Evolutionary conservation across 2,888 invertebrate species (phyloP).

Genomic region (Clistopyga incitator): DNA sequence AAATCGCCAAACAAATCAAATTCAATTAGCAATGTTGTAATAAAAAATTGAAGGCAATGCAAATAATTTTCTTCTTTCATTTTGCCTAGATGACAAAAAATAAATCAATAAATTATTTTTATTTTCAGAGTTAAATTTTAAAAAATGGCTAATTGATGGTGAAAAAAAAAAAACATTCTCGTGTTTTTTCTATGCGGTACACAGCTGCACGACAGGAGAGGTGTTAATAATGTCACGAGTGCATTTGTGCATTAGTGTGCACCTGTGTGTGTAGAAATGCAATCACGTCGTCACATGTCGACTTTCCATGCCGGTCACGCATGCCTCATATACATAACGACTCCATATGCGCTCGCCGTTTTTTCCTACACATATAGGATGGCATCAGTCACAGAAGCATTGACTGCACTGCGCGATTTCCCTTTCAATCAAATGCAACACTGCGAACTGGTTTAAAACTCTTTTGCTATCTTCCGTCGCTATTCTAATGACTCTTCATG

Average conservation of each 20-base stretch:
- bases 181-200: background rate
- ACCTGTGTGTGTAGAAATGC: slow-evolving; percentile 53
- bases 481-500: slow-evolving; percentile 23
- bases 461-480: slow-evolving; percentile 40
- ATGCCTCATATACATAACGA: slow-evolving; percentile 76
- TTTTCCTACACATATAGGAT: slow-evolving; percentile 45
- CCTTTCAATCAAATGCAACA: slow-evolving; percentile 53
- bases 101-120: background rate
- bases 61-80: too few species aligned
- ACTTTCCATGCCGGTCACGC: slow-evolving; percentile 77
- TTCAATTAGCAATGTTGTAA: too few species aligned
- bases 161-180: background rate
- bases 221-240: slow-evolving; percentile 63
- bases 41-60: too few species aligned
- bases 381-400: slow-evolving; percentile 66
- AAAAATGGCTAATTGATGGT: background rate
- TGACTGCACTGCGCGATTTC: slow-evolving; percentile 56
- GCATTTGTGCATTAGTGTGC: slow-evolving; percentile 19
- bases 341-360: slow-evolving; percentile 72
- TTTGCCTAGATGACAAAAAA: too few species aligned
- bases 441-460: slow-evolving; percentile 27
- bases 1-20: too few species aligned
- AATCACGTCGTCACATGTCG: slow-evolving; percentile 68
- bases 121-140: background rate
- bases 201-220: slow-evolving; percentile 9